phyloP scores from a whole-genome alignment of 2,888 invertebrate species.

The Microplitis deprimator region DNA sequence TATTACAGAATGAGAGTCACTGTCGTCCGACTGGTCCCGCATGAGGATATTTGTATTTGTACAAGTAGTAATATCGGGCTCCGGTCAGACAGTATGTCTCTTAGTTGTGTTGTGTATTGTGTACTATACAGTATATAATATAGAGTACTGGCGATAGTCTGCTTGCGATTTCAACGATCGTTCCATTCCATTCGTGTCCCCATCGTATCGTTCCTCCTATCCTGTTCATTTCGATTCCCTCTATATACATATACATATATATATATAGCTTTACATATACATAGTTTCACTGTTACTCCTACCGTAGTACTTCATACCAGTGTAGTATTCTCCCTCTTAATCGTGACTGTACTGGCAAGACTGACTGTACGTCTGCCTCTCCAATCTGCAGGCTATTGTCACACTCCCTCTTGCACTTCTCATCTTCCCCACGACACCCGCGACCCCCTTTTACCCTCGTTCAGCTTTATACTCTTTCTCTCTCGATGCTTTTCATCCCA shows the following conservation, averaged over 20 bases:
- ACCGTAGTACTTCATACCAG: too few species aligned
- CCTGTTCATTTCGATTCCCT: constrained; percentile 8
- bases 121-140: neutral
- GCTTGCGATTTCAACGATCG: constrained; percentile 36
- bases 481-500: neutral
- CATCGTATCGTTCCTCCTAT: neutral
- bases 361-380: constrained; percentile 67
- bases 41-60: constrained; percentile 60
- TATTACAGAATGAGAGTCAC: constrained; percentile 35
- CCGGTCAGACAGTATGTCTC: constrained; percentile 53
- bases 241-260: neutral
- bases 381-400: constrained; percentile 65
- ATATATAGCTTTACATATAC: neutral
- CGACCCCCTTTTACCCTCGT: constrained; percentile 33
- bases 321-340: constrained; percentile 15
- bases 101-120: neutral
- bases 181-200: constrained; percentile 12
- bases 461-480: constrained; percentile 25
- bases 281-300: too few species aligned
- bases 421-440: constrained; percentile 26
- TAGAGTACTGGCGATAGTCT: constrained; percentile 40
- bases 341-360: constrained; percentile 58
- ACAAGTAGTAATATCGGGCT: constrained; percentile 65
- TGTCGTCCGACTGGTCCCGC: constrained; percentile 36
- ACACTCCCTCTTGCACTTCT: constrained; percentile 49